These are phyloP conservation scores for Seira ritae DNA, from an alignment of 2,888 invertebrate species.

Conservation along the genomic window DNA sequence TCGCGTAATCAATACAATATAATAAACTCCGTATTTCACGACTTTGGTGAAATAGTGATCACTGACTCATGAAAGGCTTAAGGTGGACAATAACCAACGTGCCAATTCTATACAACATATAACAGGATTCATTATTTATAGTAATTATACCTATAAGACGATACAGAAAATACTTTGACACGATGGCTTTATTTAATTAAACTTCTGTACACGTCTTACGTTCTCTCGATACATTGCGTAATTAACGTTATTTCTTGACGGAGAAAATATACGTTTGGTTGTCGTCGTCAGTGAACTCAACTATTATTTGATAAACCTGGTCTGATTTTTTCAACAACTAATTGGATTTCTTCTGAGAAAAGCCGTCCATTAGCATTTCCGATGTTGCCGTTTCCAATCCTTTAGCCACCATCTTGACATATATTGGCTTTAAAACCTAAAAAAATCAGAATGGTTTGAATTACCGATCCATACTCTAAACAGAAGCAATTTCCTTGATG, in stretches of 20 bases:
- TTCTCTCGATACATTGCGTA: constrained; percentile 32
- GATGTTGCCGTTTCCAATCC: constrained; percentile 70
- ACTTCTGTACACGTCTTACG: background rate
- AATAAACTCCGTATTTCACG: constrained; percentile 28
- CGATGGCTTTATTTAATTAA: constrained; percentile 25
- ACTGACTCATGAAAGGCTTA: constrained; percentile 59
- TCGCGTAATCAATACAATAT: constrained; percentile 29
- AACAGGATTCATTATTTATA: background rate
- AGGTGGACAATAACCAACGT: constrained; percentile 60
- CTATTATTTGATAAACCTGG: background rate
- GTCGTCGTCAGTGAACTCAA: constrained; percentile 36
- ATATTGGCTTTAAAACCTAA: constrained; percentile 68
- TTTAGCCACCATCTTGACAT: constrained; percentile 62
- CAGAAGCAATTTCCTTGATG: too few species aligned
- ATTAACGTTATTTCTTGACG: constrained; percentile 28
- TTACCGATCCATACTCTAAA: too few species aligned
- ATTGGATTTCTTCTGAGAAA: constrained; percentile 49
- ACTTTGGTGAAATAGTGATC: constrained; percentile 47
- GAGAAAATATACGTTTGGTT: constrained; percentile 32
- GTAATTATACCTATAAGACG: constrained; percentile 29
- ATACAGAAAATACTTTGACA: constrained; percentile 57
- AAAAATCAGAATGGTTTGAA: constrained; percentile 15
- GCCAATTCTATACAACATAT: constrained; percentile 33
- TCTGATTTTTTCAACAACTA: constrained; percentile 36
- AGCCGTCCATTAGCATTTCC: constrained; percentile 62